Conservation (phyloP, 2,113 vertebrate species). For the Macquaria australasica region DNA sequence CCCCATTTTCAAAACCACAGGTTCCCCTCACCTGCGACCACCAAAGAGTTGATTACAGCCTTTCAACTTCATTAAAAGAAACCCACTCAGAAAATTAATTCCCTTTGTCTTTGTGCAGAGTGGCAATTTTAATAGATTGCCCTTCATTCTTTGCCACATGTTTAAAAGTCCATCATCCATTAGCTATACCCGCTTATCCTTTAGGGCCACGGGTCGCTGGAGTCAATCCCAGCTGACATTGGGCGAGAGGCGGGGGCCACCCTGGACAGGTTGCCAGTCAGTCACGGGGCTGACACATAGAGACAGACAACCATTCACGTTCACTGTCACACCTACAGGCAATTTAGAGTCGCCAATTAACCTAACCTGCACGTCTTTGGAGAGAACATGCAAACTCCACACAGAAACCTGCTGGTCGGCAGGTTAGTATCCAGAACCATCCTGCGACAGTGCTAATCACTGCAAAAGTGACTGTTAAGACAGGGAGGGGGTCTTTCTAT, state of each 20-base stretch:
- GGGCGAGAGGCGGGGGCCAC: background rate
- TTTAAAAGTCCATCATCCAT: constrained; percentile 44
- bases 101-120: constrained; percentile 25
- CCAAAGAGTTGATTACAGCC: constrained; percentile 48
- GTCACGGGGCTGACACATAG: background rate
- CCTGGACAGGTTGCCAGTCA: background rate
- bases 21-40: constrained; percentile 5
- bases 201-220: background rate
- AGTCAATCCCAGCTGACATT: background rate
- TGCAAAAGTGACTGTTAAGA: constrained; percentile 36
- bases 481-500: constrained; percentile 19
- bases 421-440: too few relatives aligned
- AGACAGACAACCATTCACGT: background rate
- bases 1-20: constrained; percentile 17
- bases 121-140: constrained; percentile 43
- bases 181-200: constrained; percentile 5
- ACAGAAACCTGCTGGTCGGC: background rate
- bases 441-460: background rate
- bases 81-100: constrained; percentile 43
- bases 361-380: background rate
- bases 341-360: background rate
- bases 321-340: background rate
- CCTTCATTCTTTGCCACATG: constrained; percentile 29
- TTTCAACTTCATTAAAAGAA: constrained; percentile 52
- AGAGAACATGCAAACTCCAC: background rate